These are phyloP conservation scores for Gambusia affinis DNA, from an alignment of 2,113 vertebrate genomes.

Conservation along the genomic window DNA sequence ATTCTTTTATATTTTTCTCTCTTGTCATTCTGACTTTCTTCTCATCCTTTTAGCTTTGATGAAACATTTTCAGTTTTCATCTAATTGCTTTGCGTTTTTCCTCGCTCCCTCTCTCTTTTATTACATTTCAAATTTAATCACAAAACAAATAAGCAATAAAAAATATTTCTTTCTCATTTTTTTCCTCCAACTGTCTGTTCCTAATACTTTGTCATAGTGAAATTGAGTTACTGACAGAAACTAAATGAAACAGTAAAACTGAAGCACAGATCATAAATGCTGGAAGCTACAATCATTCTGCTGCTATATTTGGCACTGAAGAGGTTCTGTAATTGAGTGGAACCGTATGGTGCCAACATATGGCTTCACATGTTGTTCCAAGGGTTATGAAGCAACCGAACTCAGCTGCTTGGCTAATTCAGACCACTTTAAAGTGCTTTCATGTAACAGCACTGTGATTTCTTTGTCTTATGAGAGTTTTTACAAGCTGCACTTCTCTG, in stretches of 20 bases:
- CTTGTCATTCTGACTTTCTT: no score
- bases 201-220: no score
- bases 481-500: conserved; percentile 41
- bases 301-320: conserved; percentile 21
- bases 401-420: conserved; percentile 20
- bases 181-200: no score
- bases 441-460: conserved; percentile 11
- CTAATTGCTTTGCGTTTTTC: no score
- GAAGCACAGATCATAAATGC: not conserved
- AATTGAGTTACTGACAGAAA: not conserved
- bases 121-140: not conserved
- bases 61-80: no score
- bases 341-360: conserved; percentile 51
- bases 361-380: conserved; percentile 50
- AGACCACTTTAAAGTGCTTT: conserved; percentile 1
- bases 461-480: conserved; percentile 28
- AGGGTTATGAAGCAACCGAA: conserved; percentile 43
- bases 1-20: no score
- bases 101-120: no score
- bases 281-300: not conserved
- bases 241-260: not conserved
- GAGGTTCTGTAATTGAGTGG: conserved; percentile 31
- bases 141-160: not conserved
- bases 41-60: no score
- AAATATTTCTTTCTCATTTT: no score